phyloP scores from a whole-genome alignment of 2,888 invertebrate species.

The Oscheius sp. region DNA sequence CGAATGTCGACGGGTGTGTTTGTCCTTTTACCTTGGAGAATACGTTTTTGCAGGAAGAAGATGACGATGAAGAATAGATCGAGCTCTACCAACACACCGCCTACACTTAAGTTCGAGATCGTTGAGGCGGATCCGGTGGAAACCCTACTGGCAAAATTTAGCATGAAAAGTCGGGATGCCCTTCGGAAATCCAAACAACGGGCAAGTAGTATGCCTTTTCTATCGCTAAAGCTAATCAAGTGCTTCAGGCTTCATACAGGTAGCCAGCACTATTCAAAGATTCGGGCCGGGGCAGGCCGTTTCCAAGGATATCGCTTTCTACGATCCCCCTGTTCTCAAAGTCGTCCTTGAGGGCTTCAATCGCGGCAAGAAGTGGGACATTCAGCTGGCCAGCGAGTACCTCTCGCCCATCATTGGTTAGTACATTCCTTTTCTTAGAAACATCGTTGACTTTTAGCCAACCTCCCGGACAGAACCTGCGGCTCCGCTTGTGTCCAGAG shows the following conservation, averaged over 20 bases:
- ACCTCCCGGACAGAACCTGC: background rate
- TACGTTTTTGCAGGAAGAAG: background rate
- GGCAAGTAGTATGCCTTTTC: background rate
- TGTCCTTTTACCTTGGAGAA: too few relatives aligned
- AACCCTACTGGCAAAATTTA: background rate
- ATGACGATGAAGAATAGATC: background rate
- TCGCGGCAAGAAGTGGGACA: background rate
- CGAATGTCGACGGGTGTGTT: too few relatives aligned
- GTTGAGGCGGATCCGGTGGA: background rate
- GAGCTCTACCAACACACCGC: background rate
- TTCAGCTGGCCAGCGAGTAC: constrained; percentile 2
- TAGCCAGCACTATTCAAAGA: background rate
- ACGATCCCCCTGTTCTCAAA: background rate
- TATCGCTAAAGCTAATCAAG: background rate
- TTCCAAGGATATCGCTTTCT: background rate
- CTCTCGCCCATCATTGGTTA: background rate
- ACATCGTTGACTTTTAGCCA: background rate
- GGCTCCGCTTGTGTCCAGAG: background rate
- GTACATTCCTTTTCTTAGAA: background rate
- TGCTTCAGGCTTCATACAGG: background rate
- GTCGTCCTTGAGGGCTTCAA: background rate
- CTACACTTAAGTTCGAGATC: background rate
- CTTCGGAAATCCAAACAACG: background rate
- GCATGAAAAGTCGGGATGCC: background rate
- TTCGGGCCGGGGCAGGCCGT: background rate